Base-by-base conservation (phyloP, 1,140 invertebrate species). In the Bombus fervidus region DNA sequence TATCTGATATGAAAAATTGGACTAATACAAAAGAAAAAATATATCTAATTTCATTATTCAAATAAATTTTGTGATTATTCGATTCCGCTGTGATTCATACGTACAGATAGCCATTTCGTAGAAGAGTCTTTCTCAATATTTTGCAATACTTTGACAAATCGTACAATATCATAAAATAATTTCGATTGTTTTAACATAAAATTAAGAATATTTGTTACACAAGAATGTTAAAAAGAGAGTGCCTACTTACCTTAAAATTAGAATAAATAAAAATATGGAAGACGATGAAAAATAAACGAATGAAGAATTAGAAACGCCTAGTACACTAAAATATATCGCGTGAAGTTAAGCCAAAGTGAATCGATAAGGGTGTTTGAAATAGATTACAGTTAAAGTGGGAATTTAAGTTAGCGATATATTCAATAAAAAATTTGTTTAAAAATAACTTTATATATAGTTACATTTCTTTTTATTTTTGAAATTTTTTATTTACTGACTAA, bases 261-360 rank as follows among this genome's bases (percentile, higher is more conserved):
- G 28, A 31, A 47, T 34, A 69, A 80, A 25, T 43, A 79, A 85
- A 85, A 71, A 62, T 80, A 43, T 85, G 83, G 83, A 85, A 85
- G 83, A 85, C 83, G 31, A 57, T 25, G 34, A 71, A 18, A 43
- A n/a, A 62, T 47, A 62, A 72, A 71, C 25, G 1, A 47, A 57
- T n/a, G 79, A 71, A 59, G 22, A 4, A 15, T 22, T n/a, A 47
- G 12, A 53, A 85, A 79, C 18, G 22, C 0, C 2, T 25, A 69
- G 25, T 15, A 31, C 22, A 78, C 12, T 41, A 53, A 34, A 76
- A 28, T 31, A 13, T 79, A 79, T 37, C 22, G 43, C 25, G 53
- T 84, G 75, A 78, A 69, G 75, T 79, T 79, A 9, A 71, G 64
- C 53, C 43, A 69, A 68, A 8, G 12, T 18, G 25, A 25, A 76